A percentile compares a stretch with the other conserved stretches of the same genome.
Conservation (phyloP, 2,888 invertebrate genomes). For the Himalopsyche japonica region DNA sequence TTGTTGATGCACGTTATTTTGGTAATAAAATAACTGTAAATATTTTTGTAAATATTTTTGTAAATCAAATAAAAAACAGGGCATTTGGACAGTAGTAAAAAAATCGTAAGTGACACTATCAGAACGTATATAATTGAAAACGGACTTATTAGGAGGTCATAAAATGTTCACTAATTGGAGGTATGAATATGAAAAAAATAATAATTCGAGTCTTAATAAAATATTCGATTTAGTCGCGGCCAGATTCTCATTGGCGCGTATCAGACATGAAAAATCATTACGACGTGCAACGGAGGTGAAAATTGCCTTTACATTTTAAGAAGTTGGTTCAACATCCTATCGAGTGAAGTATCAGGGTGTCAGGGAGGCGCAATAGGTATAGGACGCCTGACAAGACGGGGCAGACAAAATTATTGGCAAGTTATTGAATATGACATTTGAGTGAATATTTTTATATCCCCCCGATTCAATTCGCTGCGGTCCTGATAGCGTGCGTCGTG, state of each 20-base stretch:
- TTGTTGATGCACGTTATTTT: no score
- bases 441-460: conserved; percentile 1
- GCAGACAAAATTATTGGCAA: conserved; percentile 27
- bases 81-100: no score
- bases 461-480: not conserved
- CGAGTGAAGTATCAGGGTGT: not conserved
- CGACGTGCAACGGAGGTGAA: conserved; percentile 39
- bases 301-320: conserved; percentile 41
- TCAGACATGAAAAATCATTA: conserved; percentile 39
- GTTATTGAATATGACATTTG: conserved; percentile 36
- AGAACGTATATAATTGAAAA: not conserved
- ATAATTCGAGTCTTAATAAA: not conserved
- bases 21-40: no score
- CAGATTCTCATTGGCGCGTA: conserved; percentile 8
- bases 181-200: not conserved
- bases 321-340: conserved; percentile 17
- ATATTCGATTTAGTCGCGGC: not conserved
- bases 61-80: no score
- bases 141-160: not conserved
- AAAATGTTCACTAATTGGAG: not conserved
- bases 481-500: not conserved
- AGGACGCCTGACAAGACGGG: not conserved
- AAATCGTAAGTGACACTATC: no score
- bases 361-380: not conserved
- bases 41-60: no score